Evolutionary conservation across 2,888 invertebrate species (phyloP).

Genomic region (Crematogaster levior): DNA sequence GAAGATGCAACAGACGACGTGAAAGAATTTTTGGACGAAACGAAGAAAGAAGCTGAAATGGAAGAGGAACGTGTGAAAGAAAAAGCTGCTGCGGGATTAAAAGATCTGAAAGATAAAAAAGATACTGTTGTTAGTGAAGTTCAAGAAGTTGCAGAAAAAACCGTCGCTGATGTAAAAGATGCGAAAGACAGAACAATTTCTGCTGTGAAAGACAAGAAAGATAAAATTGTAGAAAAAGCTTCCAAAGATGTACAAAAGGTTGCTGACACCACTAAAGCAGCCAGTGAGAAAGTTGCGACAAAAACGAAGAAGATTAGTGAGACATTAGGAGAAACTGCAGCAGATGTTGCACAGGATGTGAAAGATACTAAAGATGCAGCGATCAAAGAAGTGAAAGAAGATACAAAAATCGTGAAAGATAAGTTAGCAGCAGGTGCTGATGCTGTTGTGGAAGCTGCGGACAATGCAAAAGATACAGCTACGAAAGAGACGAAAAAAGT

Average conservation of each 20-base stretch:
- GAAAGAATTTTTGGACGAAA: constrained; percentile 81
- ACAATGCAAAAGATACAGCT: constrained; percentile 58
- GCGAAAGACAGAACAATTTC: constrained; percentile 60
- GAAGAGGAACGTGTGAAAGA: constrained; percentile 84
- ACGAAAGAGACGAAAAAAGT: constrained; percentile 61
- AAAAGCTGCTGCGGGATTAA: constrained; percentile 73
- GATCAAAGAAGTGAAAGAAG: constrained; percentile 54
- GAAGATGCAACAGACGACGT: constrained; percentile 72
- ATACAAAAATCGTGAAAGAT: constrained; percentile 56
- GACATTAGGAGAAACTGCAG: constrained; percentile 3
- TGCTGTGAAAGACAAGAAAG: constrained; percentile 57
- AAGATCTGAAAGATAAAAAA: constrained; percentile 86
- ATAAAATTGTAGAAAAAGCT: constrained; percentile 61
- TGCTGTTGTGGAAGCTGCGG: constrained; percentile 23
- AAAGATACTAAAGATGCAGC: constrained; percentile 86
- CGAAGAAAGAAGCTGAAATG: constrained; percentile 62
- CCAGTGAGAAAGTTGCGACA: constrained; percentile 79
- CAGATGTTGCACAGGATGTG: constrained; percentile 32
- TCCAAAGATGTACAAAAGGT: constrained; percentile 74
- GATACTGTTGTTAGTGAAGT: constrained; percentile 70
- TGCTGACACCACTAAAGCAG: constrained; percentile 27
- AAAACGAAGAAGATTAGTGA: constrained; percentile 62
- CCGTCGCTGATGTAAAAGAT: constrained; percentile 51
- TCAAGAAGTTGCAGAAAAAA: constrained; percentile 60
- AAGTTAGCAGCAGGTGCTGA: constrained; percentile 59